These are phyloP conservation scores for Heliopora coerulea DNA, from an alignment of 92 coral and sea anemone species.

Conservation along the genomic window DNA sequence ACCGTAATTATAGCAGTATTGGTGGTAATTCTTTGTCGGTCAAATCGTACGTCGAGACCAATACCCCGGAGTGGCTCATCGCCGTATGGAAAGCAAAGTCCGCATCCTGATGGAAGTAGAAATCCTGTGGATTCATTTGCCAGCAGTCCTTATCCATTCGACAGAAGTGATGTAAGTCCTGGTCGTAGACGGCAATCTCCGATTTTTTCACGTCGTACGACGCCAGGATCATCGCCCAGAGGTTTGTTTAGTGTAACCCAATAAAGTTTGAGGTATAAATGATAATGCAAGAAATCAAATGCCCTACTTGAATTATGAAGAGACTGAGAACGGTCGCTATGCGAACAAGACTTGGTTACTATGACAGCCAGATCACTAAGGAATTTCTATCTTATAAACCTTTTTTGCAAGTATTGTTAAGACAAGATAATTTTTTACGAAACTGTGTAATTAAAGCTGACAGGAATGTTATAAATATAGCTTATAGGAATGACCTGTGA, in stretches of 20 bases:
- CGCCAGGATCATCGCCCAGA: constrained; percentile 50
- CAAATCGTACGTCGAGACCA: not conserved
- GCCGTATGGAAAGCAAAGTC: constrained; percentile 18
- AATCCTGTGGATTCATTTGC: not conserved
- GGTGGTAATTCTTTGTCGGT: constrained; percentile 1
- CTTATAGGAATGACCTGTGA: too few relatives aligned
- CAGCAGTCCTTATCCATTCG: constrained; percentile 18
- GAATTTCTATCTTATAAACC: too few relatives aligned
- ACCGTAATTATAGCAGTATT: not conserved
- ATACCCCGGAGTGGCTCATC: constrained; percentile 1
- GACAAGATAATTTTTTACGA: too few relatives aligned
- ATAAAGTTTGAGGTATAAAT: not conserved
- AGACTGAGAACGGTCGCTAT: not conserved
- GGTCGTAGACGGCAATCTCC: constrained; percentile 22
- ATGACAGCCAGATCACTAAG: not conserved
- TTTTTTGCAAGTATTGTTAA: too few relatives aligned
- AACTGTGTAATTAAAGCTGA: too few relatives aligned
- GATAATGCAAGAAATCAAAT: not conserved
- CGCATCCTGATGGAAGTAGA: constrained; percentile 29
- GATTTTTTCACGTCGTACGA: constrained; percentile 16
- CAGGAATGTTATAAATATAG: too few relatives aligned
- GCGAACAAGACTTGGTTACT: not conserved
- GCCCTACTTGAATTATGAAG: not conserved
- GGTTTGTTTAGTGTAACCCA: constrained; percentile 79
- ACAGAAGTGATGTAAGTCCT: constrained; percentile 27